Evolutionary conservation across 2,888 invertebrate genomes (phyloP).

Genomic region (Eilema sororculum): DNA sequence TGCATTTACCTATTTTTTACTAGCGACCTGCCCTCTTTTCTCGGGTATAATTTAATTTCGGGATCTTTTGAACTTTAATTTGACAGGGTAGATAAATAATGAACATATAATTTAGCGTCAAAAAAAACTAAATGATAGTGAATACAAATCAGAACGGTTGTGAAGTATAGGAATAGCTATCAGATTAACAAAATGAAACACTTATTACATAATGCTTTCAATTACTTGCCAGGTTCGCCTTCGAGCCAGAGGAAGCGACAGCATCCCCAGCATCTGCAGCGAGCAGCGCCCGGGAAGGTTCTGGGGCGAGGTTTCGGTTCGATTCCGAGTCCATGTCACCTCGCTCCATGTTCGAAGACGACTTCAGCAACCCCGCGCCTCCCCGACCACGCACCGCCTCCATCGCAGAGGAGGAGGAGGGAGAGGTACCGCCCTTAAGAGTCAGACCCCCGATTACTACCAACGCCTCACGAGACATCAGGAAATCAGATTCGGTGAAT

Average conservation of each 20-base stretch:
- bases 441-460: constrained; percentile 63
- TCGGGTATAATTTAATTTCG: too few species aligned
- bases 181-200: background rate
- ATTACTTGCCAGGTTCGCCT: constrained; percentile 66
- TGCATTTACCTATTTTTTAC: too few species aligned
- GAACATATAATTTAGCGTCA: too few species aligned
- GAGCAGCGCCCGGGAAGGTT: constrained; percentile 68
- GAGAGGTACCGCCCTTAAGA: constrained; percentile 74
- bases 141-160: background rate
- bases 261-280: constrained; percentile 71
- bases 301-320: constrained; percentile 76
- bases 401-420: constrained; percentile 82
- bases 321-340: constrained; percentile 82
- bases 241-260: constrained; percentile 74
- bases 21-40: too few species aligned
- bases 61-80: too few species aligned
- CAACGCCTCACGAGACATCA: constrained; percentile 88
- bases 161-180: too few species aligned
- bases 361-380: constrained; percentile 86
- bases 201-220: background rate
- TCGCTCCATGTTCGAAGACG: constrained; percentile 89
- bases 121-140: background rate
- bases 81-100: too few species aligned
- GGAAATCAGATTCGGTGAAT: constrained; percentile 96
- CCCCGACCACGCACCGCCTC: constrained; percentile 78